Evolutionary conservation across 2,888 invertebrate genomes (phyloP).

Genomic region (Limnephilus lunatus): DNA sequence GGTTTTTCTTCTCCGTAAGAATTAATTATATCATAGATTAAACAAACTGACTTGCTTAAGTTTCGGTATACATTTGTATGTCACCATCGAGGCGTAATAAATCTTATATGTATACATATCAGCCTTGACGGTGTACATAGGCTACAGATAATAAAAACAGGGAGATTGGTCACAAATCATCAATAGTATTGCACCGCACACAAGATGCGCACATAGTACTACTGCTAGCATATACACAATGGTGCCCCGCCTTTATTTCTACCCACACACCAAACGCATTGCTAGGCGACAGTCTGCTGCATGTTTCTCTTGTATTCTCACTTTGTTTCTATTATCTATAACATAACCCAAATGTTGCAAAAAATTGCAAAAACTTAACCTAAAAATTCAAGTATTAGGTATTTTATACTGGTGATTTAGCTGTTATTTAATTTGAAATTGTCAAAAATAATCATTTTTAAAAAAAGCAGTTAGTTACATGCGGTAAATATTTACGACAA

Average conservation of each 20-base stretch:
- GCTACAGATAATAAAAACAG: no score
- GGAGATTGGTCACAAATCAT: no score
- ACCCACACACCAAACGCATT: no score
- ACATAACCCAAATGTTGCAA: background rate
- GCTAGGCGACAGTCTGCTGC: no score
- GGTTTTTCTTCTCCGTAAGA: background rate
- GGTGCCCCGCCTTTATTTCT: no score
- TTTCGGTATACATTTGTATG: background rate
- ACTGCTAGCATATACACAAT: no score
- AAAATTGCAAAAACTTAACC: background rate
- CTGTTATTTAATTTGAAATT: background rate
- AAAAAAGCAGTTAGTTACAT: background rate
- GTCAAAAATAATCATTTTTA: background rate
- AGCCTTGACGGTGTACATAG: background rate
- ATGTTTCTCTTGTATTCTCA: no score
- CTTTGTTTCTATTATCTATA: no score
- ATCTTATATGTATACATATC: slow-evolving; percentile 2
- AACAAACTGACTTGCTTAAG: background rate
- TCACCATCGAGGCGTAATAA: background rate
- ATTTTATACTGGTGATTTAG: background rate
- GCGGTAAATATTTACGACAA: background rate
- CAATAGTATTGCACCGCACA: no score
- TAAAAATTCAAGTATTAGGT: background rate
- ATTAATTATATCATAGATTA: background rate
- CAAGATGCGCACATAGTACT: no score